Evolutionary conservation across 2,888 invertebrate genomes (phyloP).

Genomic region (Cosmopolites sordidus): DNA sequence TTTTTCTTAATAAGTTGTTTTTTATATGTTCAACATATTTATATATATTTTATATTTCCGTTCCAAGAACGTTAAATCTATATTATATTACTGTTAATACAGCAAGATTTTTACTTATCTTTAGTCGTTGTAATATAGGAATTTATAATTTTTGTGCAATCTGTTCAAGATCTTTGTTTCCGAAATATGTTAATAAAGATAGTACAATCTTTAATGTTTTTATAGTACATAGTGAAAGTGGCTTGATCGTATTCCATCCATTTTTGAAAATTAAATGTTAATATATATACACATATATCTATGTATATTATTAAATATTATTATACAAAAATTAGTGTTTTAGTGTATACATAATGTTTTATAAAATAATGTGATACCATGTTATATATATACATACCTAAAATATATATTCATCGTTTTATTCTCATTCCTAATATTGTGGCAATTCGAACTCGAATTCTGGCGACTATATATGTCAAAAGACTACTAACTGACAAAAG

Average conservation of each 20-base stretch:
- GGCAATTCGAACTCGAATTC: too few species aligned
- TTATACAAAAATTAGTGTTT: slow-evolving; percentile 1
- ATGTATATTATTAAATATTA: slow-evolving; percentile 5
- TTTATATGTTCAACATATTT: slow-evolving; percentile 13
- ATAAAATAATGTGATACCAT: slow-evolving; percentile 22
- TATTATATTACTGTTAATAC: slow-evolving; percentile 4
- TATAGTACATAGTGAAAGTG: not conserved
- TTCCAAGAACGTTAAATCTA: slow-evolving; percentile 12
- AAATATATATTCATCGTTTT: too few species aligned
- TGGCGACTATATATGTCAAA: too few species aligned
- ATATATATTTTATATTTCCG: slow-evolving; percentile 20
- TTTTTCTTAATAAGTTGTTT: slow-evolving; percentile 11
- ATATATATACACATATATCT: slow-evolving; percentile 7
- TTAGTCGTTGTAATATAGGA: too few species aligned
- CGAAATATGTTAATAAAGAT: too few species aligned
- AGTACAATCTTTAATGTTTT: too few species aligned
- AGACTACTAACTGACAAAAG: too few species aligned
- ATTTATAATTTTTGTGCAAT: not conserved
- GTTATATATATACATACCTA: not conserved
- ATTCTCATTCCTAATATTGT: too few species aligned
- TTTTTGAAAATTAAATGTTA: slow-evolving; percentile 5
- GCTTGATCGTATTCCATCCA: slow-evolving; percentile 4
- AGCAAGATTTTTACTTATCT: not conserved
- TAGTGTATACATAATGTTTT: slow-evolving; percentile 20
- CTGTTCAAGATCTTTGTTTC: too few species aligned